A percentile compares a stretch with the other conserved stretches of the same genome.
Conservation (phyloP, 2,888 invertebrate species). For the Acleris sparsana region DNA sequence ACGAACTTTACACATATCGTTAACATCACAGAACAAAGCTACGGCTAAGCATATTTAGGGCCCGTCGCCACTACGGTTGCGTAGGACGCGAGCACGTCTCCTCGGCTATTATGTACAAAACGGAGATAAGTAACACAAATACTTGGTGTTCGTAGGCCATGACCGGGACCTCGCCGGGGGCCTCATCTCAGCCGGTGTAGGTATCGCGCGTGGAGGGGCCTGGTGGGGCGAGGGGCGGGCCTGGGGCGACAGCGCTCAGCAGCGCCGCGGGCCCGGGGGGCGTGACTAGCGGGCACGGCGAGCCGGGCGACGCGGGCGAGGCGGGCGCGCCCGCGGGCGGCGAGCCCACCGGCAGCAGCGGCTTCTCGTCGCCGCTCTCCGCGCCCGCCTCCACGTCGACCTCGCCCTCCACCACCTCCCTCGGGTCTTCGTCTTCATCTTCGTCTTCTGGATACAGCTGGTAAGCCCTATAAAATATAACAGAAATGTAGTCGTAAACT, state of each 20-base stretch:
- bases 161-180: slow-evolving; percentile 20
- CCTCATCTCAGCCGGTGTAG: slow-evolving; percentile 4
- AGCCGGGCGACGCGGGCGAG: slow-evolving; percentile 38
- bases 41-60: slow-evolving; percentile 58
- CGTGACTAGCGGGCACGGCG: slow-evolving; percentile 37
- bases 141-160: slow-evolving; percentile 37
- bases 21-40: slow-evolving; percentile 77
- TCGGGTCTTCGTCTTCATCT: slow-evolving; percentile 73
- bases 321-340: slow-evolving; percentile 47
- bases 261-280: slow-evolving; percentile 36
- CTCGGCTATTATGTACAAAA: slow-evolving; percentile 41
- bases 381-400: slow-evolving; percentile 59
- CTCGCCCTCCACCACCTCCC: slow-evolving; percentile 58
- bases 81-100: slow-evolving; percentile 30
- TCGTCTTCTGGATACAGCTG: slow-evolving; percentile 78
- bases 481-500: neutral
- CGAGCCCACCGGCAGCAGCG: slow-evolving; percentile 52
- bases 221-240: slow-evolving; percentile 33
- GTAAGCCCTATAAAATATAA: slow-evolving; percentile 61
- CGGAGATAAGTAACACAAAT: slow-evolving; percentile 43
- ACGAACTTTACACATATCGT: slow-evolving; percentile 64
- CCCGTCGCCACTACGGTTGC: slow-evolving; percentile 20
- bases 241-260: slow-evolving; percentile 4
- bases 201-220: slow-evolving; percentile 1
- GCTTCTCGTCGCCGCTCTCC: slow-evolving; percentile 50